Percentiles rank a stretch among this genome's conserved stretches.
These are phyloP conservation scores for Poecilobothrus nobilitatus DNA, from an alignment of 2,888 invertebrate species.

Conservation along the genomic window DNA sequence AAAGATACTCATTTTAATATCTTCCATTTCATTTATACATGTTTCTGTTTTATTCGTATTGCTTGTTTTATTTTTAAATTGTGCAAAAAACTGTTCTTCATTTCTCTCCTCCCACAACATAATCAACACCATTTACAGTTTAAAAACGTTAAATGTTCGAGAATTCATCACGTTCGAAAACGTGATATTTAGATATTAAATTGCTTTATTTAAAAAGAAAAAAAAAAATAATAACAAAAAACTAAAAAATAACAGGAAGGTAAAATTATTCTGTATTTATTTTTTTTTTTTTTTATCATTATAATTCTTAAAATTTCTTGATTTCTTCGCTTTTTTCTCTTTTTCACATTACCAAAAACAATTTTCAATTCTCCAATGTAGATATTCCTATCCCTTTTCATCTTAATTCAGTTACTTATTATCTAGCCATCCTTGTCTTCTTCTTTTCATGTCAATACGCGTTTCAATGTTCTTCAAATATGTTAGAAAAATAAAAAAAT, in stretches of 20 bases:
- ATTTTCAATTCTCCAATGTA: too few species aligned
- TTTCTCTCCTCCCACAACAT: not conserved
- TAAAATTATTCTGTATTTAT: conserved; percentile 1
- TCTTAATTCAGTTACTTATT: not conserved
- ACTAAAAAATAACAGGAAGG: not conserved
- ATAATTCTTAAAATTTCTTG: not conserved
- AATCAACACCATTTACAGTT: not conserved
- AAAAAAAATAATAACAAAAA: not conserved
- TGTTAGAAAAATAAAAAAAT: too few species aligned
- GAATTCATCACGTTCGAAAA: conserved; percentile 3
- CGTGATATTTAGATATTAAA: conserved; percentile 4
- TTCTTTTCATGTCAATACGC: too few species aligned
- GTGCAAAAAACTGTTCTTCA: not conserved
- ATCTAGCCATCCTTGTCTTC: too few species aligned
- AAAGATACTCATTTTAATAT: too few species aligned
- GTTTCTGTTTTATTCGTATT: too few species aligned
- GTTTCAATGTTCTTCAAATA: not conserved
- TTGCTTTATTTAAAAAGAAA: not conserved
- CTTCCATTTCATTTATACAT: too few species aligned
- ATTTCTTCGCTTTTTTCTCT: not conserved
- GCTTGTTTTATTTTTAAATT: too few species aligned
- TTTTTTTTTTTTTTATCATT: not conserved
- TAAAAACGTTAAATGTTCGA: not conserved
- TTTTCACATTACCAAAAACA: not conserved
- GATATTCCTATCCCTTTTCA: not conserved